phyloP scores from a whole-genome alignment of 2,888 invertebrate species.

The Odontothrips loti region DNA sequence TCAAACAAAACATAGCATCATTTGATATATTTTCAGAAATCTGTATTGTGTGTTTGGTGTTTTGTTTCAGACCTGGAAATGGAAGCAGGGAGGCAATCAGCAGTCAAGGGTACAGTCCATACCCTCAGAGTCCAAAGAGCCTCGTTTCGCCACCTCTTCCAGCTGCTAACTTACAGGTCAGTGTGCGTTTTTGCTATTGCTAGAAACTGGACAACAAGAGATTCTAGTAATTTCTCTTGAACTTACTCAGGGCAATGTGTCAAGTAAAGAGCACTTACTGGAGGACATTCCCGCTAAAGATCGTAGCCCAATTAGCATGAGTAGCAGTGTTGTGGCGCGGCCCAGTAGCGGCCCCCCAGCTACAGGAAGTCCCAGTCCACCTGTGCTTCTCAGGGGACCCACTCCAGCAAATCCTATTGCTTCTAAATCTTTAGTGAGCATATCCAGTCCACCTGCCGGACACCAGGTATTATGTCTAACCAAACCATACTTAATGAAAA shows the following conservation, averaged over 20 bases:
- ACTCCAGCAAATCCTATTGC: constrained; percentile 35
- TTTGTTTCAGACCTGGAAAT: constrained; percentile 14
- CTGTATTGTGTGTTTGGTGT: too few relatives aligned
- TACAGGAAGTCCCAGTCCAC: constrained; percentile 32
- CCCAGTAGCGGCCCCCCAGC: constrained; percentile 33
- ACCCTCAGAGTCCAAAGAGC: neutral
- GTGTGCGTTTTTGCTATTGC: neutral
- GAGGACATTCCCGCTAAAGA: constrained; percentile 29
- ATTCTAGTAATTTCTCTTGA: neutral
- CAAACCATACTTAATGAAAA: too few relatives aligned
- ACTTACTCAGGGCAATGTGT: neutral
- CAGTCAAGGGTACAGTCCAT: neutral
- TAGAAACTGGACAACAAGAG: neutral
- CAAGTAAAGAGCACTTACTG: constrained; percentile 5
- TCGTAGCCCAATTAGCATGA: constrained; percentile 23
- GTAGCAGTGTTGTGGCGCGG: neutral
- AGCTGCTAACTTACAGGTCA: neutral
- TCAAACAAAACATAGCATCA: too few relatives aligned
- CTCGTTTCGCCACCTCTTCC: neutral
- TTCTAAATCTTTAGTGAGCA: constrained; percentile 27
- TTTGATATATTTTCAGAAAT: neutral
- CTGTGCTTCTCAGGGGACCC: constrained; percentile 39
- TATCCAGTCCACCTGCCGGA: neutral
- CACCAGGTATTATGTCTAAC: neutral
- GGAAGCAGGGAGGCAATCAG: neutral